Evolutionary conservation across 1,140 invertebrate genomes (phyloP).

Genomic region (Drosophila cardini): DNA sequence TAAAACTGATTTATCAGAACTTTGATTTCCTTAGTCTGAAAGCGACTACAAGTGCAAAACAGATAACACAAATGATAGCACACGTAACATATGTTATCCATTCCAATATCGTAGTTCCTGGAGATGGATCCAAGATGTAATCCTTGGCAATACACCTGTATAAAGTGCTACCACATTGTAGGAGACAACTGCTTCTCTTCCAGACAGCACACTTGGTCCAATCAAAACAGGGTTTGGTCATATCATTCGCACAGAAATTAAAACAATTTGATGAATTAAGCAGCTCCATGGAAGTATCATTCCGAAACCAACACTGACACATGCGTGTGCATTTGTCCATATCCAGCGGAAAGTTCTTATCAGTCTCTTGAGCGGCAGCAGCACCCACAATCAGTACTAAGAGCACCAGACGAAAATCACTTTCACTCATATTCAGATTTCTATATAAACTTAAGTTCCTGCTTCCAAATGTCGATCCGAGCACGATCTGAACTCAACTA

Average conservation of each 20-base stretch:
- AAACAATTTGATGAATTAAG: slow-evolving; percentile 1
- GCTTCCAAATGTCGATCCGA: slow-evolving; percentile 5
- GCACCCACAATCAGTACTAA: slow-evolving; percentile 22
- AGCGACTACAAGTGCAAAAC: background rate
- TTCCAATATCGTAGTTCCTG: background rate
- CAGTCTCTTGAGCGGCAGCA: background rate
- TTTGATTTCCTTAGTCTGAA: background rate
- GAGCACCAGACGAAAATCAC: background rate
- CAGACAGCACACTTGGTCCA: background rate
- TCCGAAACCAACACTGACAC: slow-evolving; percentile 32
- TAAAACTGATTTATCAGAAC: background rate
- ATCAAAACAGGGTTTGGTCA: slow-evolving; percentile 23
- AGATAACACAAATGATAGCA: background rate
- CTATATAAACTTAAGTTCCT: background rate
- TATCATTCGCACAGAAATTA: slow-evolving; percentile 11
- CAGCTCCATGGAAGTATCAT: background rate
- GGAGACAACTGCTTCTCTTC: background rate
- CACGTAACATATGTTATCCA: background rate
- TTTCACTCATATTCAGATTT: background rate
- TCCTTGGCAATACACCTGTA: slow-evolving; percentile 14
- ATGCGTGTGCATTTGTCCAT: background rate
- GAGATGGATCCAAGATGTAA: background rate
- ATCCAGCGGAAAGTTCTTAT: slow-evolving; percentile 1
- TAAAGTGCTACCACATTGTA: background rate
- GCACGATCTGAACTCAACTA: slow-evolving; percentile 29